Evolutionary conservation across 2,113 vertebrate species (phyloP).

Genomic region (Scortum barcoo): DNA sequence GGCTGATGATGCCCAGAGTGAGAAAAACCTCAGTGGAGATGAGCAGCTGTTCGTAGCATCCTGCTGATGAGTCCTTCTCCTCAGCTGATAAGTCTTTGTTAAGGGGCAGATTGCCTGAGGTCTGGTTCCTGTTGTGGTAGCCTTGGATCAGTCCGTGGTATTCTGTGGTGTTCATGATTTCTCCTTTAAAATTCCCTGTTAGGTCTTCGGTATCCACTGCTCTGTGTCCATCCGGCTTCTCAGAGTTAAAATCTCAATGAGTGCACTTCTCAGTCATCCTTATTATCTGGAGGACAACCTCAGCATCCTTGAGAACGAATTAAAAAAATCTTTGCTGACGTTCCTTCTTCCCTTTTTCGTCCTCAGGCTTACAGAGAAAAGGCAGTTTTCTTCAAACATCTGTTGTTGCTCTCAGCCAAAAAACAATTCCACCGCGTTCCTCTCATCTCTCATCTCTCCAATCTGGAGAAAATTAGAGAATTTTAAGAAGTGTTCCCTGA

Average conservation of each 20-base stretch:
- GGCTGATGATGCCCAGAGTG: conserved; percentile 91
- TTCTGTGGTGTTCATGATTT: conserved; percentile 87
- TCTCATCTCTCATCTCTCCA: conserved; percentile 4
- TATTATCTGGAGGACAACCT: background rate
- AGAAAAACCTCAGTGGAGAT: conserved; percentile 94
- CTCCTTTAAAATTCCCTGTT: background rate
- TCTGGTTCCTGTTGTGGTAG: conserved; percentile 85
- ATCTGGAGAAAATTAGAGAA: background rate
- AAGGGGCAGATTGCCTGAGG: conserved; percentile 29
- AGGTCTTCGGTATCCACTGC: background rate
- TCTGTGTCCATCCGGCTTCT: conserved; percentile 21
- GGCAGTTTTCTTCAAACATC: conserved; percentile 4
- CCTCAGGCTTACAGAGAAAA: background rate
- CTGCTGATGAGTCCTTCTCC: conserved; percentile 82
- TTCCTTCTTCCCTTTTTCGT: background rate
- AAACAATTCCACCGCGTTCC: background rate
- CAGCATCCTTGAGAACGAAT: background rate
- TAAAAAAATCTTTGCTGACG: background rate
- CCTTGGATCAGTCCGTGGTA: conserved; percentile 75
- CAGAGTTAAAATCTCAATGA: background rate
- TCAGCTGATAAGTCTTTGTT: conserved; percentile 68
- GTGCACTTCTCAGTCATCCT: background rate
- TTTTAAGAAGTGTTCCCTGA: background rate
- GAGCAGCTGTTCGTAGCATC: conserved; percentile 94
- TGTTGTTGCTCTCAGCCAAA: conserved; percentile 12